Evolutionary conservation across 1,140 invertebrate genomes (phyloP).

Genomic region (Ctenoplectra terminalis): DNA sequence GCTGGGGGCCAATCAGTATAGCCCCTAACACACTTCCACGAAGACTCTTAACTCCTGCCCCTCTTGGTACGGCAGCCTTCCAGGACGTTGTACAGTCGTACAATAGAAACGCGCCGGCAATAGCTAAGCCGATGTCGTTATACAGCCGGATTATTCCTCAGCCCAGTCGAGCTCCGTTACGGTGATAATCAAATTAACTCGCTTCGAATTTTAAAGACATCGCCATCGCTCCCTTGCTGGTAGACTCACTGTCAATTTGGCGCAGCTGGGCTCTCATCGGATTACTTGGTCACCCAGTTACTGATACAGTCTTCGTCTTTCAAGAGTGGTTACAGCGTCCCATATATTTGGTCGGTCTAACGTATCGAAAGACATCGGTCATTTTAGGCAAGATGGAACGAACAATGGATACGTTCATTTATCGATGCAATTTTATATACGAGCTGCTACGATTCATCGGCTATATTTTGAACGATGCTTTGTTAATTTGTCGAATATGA

Average conservation of each 20-base stretch:
- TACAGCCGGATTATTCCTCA: slow-evolving; percentile 76
- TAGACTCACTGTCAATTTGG: slow-evolving; percentile 46
- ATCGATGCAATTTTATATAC: no score
- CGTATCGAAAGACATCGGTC: not conserved
- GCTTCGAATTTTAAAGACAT: slow-evolving; percentile 65
- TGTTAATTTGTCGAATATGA: no score
- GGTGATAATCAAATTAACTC: slow-evolving; percentile 74
- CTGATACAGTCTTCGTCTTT: not conserved
- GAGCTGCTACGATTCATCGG: not conserved
- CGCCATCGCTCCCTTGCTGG: not conserved
- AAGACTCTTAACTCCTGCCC: slow-evolving; percentile 27
- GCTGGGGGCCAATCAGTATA: slow-evolving; percentile 80
- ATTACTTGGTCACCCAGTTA: slow-evolving; percentile 56
- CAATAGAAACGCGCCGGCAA: slow-evolving; percentile 64
- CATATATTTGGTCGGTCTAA: not conserved
- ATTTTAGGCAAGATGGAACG: not conserved
- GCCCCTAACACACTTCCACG: slow-evolving; percentile 42
- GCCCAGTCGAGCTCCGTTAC: slow-evolving; percentile 51
- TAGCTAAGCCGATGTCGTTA: slow-evolving; percentile 71
- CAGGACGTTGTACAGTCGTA: slow-evolving; percentile 46
- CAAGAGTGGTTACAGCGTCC: not conserved
- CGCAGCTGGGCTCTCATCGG: slow-evolving; percentile 31
- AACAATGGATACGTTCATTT: not conserved
- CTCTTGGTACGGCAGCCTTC: not conserved
- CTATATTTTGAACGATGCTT: no score